These are phyloP conservation scores for Andrena cerasifolii DNA, from an alignment of 1,140 invertebrate genomes.

Conservation along the genomic window DNA sequence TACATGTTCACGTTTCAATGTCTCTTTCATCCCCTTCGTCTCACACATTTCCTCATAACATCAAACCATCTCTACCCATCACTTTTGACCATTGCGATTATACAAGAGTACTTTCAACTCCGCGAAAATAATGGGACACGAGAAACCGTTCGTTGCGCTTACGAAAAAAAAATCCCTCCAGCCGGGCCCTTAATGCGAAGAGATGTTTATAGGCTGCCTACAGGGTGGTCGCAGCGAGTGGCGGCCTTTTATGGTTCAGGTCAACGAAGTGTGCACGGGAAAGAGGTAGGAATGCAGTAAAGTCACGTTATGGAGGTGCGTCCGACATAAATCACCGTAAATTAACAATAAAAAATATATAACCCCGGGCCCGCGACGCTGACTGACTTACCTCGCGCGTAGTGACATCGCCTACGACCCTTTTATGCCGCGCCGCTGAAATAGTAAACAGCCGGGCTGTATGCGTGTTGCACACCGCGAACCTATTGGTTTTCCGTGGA, in stretches of 20 bases:
- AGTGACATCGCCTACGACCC: constrained; percentile 30
- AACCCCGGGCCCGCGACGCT: constrained; percentile 34
- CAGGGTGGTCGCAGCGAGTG: constrained; percentile 22
- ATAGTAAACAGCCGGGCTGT: constrained; percentile 60
- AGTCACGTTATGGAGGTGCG: constrained; percentile 51
- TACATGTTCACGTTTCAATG: no score
- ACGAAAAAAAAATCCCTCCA: constrained; percentile 32
- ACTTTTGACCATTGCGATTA: no score
- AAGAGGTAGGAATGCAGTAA: constrained; percentile 34
- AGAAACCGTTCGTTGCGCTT: no score
- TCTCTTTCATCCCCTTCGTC: no score
- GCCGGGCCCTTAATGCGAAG: constrained; percentile 17
- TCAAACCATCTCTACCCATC: no score
- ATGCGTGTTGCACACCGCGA: constrained; percentile 32
- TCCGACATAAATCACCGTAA: constrained; percentile 66
- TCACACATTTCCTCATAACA: no score
- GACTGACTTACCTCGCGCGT: constrained; percentile 37
- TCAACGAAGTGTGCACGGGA: constrained; percentile 30
- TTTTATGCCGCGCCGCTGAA: constrained; percentile 48
- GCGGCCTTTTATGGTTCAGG: constrained; percentile 24
- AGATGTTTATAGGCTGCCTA: constrained; percentile 31
- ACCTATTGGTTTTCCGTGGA: constrained; percentile 56
- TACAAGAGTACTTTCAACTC: no score
- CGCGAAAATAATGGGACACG: no score
- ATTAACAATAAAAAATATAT: constrained; percentile 71